A percentile compares a stretch with the other conserved stretches of the same genome.
Evolutionary conservation across 2,113 vertebrate species (phyloP).

Genomic region (Spermophilus dauricus): DNA sequence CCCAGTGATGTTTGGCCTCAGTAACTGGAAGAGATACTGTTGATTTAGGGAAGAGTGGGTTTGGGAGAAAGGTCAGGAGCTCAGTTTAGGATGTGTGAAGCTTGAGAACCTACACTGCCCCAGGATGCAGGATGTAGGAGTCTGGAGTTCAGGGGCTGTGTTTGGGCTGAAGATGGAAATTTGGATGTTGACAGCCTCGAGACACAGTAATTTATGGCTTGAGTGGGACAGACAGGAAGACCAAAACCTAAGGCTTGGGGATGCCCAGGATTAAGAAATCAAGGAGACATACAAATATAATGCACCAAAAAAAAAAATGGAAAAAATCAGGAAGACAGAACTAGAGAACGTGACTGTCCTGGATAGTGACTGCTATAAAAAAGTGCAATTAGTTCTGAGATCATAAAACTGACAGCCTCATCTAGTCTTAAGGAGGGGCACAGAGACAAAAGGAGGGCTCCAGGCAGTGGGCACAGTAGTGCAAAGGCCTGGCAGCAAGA

Average conservation of each 20-base stretch:
- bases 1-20: not conserved
- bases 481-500: not conserved
- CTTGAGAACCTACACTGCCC: not conserved
- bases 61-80: not conserved
- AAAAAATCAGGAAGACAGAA: not conserved
- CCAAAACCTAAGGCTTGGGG: not conserved
- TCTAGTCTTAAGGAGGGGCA: not conserved
- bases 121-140: not conserved
- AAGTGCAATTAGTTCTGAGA: not conserved
- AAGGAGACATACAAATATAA: too few species aligned
- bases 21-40: not conserved
- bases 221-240: not conserved
- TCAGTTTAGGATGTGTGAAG: not conserved
- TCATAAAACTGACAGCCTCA: not conserved
- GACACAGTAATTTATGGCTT: not conserved
- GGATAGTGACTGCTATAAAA: not conserved
- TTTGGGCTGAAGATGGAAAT: not conserved
- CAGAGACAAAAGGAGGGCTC: not conserved
- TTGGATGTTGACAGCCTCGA: not conserved
- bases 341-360: not conserved
- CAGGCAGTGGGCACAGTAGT: not conserved
- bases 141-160: not conserved
- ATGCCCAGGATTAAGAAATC: not conserved
- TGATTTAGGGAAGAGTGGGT: not conserved
- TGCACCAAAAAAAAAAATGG: too few species aligned